Percentiles rank a stretch among this genome's conserved stretches.
Evolutionary conservation across 2,113 vertebrate species (phyloP).

Genomic region (Benitochromis conjunctus): DNA sequence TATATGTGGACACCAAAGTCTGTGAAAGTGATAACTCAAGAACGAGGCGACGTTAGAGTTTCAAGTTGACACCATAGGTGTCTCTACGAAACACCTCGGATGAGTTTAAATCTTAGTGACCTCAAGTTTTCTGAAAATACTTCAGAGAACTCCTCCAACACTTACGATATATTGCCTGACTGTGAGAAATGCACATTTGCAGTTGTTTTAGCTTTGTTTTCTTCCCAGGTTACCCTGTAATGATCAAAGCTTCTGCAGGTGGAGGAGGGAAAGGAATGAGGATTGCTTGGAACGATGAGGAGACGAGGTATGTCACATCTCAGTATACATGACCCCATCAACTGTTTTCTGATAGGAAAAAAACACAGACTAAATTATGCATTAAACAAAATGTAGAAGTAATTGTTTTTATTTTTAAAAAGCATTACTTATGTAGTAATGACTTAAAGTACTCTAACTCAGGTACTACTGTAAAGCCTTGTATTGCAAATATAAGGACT

Average conservation of each 20-base stretch:
- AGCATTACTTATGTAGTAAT: background rate
- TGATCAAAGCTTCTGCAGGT: conserved; percentile 99
- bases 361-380: background rate
- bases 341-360: background rate
- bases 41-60: no score
- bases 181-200: background rate
- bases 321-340: background rate
- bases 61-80: no score
- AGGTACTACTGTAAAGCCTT: background rate
- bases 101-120: no score
- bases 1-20: background rate
- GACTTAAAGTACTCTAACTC: background rate
- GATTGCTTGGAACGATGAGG: conserved; percentile 94
- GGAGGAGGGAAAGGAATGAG: conserved; percentile 99
- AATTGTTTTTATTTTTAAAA: background rate
- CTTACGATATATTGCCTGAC: background rate
- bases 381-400: background rate
- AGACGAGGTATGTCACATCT: conserved; percentile 81
- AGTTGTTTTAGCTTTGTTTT: background rate
- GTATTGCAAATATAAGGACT: background rate
- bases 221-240: conserved; percentile 90
- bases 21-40: no score
- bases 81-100: no score
- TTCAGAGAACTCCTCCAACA: background rate
- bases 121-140: no score